Conservation (phyloP, 2,797 vertebrate genomes). For the Phataginus tricuspis region DNA sequence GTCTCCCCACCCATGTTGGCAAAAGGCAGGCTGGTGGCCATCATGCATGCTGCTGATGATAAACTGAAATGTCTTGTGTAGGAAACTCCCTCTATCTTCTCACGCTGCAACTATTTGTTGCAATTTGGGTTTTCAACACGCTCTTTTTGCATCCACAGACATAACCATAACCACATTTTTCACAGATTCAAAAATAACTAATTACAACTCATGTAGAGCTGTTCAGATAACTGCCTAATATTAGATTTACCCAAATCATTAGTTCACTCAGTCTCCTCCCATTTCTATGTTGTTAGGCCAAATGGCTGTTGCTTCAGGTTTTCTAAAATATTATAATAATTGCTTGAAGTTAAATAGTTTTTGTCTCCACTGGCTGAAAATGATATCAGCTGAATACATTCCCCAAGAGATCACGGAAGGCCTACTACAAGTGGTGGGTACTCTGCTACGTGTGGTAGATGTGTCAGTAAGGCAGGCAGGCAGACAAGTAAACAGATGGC, state of each 20-base stretch:
- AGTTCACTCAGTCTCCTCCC: not conserved
- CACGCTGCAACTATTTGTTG: conserved; percentile 56
- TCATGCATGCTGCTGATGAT: not conserved
- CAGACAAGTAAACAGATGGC: not conserved
- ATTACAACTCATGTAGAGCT: not conserved
- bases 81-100: conserved; percentile 74
- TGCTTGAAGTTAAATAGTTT: conserved; percentile 38
- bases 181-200: not conserved
- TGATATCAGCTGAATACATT: conserved; percentile 12
- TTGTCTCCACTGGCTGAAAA: not conserved
- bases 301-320: not conserved
- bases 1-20: conserved; percentile 60
- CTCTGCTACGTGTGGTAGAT: not conserved
- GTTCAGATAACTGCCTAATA: conserved; percentile 8
- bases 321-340: conserved; percentile 41
- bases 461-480: not conserved
- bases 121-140: conserved; percentile 45
- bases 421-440: not conserved
- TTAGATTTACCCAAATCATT: not conserved
- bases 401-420: not conserved
- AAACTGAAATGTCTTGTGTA: conserved; percentile 56
- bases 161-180: not conserved
- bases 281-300: not conserved
- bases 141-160: not conserved
- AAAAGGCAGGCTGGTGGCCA: not conserved